Base-by-base conservation (phyloP, 2,888 invertebrate species). In the Iphiclides podalirius region DNA sequence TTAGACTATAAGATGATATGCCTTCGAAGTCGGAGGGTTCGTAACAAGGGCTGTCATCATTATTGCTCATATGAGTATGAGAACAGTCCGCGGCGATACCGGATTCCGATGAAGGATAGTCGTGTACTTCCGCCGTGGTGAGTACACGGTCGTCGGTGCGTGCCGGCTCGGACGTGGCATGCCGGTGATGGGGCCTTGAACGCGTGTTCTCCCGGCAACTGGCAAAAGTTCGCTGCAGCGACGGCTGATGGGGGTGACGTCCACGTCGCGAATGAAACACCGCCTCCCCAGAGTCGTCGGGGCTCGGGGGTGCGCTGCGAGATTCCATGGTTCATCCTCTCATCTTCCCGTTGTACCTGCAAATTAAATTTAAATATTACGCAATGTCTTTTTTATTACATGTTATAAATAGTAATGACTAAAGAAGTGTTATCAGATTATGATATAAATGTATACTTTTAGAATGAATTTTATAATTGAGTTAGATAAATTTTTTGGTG, bases 221-320 rank as follows among this genome's bases (percentile, higher is more conserved):
- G 59, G 88, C 85, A 55, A 84, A 88, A 2, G 79, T 75, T 51
- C 85, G 73, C 60, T 87, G 87, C 43, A 88, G 72, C n/a, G 79
- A 67, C 8, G 93, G 92, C 56, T 72, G 93, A 45, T 20, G 20
- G 39, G 74, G 93, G 72, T 93, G 93, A 53, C 92, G 92, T 57
- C 94, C 93, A 61, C 94, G 93, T 52, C 93, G 94, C 55, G 94
- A 92, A 78, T 94, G 94, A 84, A 93, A 93, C 81, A 94, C 91
- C 88, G 87, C 89, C 82, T 85, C 86, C 83, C 88, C 88, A 64
- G 84, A 69, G 71, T 89, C 89, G 75, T 89, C 89, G 84, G 89
- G 89, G 84, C 89, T 85, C 72, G 89, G 89, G 88, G 89, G 88
- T 85, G 89, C 85, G 72, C 89, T 89, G 66, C 87, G 89, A 77